Evolutionary conservation across 2,113 vertebrate species (phyloP), one percentile per base, ranked within the genome.

Genomic region (Himantopus leucocephalus): DNA sequence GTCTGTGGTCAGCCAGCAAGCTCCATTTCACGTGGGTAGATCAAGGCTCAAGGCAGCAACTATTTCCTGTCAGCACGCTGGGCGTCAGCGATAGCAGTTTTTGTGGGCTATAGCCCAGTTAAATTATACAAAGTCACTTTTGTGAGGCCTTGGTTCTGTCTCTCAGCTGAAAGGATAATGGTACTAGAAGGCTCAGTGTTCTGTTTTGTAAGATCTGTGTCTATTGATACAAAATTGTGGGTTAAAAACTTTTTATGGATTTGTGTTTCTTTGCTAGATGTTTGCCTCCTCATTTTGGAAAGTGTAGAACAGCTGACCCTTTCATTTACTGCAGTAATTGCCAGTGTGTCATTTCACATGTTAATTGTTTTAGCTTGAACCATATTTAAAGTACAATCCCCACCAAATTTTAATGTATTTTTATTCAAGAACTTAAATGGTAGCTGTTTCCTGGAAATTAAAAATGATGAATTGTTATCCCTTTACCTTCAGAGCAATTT

Each of bases 11-110:
- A 72, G 94, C 75, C 89, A 84, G 95, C 95, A 41, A 82, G 76
- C 93, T 92, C 78, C 56, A 24, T 71, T 97, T 95, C 97, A 97
- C 93, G 96, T 98, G 97, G 97, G 97, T 21, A 94, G 97, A 97
- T 95, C 85, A 97, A 97, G 96, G 97, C 97, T 97, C 34, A 63
- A 96, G 96, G 97, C 97, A 82, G 96, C 78, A 85, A 83, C 93
- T 29, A 90, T 97, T 98, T 98, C 98, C 98, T 98, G 97, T 82
- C 96, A 83, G 94, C 78, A 91, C 55, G 34, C 94, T 84, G 79
- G 94, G 94, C 32, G 76, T 76, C 91, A 81, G 89, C 14, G 5
- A 73, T 84, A 86, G 90, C 96, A 89, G 90, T 18, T 90, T 90
- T 35, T 86, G 94, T 90, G 90, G 95, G 94, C 93, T 94, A 30